These are phyloP conservation scores for Pachypsylla venusta DNA, from an alignment of 1,140 invertebrate genomes.

Conservation along the genomic window DNA sequence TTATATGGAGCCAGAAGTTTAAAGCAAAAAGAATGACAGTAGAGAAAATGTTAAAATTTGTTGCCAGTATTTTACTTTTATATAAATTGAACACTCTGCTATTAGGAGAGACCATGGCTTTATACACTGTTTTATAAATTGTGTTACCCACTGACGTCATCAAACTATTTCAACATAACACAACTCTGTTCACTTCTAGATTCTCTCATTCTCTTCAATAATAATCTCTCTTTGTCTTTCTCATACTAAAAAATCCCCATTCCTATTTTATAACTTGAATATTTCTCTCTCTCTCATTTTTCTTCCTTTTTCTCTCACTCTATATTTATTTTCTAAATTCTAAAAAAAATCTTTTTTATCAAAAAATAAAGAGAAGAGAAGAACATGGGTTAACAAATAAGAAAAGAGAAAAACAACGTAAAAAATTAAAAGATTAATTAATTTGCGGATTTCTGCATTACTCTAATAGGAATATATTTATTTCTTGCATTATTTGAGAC, in stretches of 20 bases:
- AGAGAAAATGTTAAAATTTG: conserved; percentile 8
- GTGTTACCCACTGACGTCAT: conserved; percentile 7
- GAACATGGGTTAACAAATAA: background rate
- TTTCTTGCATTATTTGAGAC: too few relatives aligned
- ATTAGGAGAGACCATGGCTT: conserved; percentile 1
- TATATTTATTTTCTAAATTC: conserved; percentile 6
- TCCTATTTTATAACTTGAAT: background rate
- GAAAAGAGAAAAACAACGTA: conserved; percentile 4
- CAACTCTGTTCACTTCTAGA: background rate
- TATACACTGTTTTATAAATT: background rate
- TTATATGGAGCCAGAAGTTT: conserved; percentile 6
- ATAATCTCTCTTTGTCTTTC: conserved; percentile 10
- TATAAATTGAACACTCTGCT: conserved; percentile 9
- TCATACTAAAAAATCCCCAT: conserved; percentile 9
- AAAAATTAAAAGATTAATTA: too few relatives aligned
- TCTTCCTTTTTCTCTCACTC: background rate
- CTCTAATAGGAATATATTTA: too few relatives aligned
- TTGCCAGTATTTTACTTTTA: conserved; percentile 10
- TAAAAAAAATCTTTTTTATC: conserved; percentile 9
- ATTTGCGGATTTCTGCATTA: too few relatives aligned
- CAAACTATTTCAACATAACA: conserved; percentile 2
- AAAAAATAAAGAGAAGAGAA: background rate
- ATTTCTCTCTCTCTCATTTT: conserved; percentile 4
- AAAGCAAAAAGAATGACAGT: conserved; percentile 9
- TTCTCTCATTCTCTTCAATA: background rate